phyloP scores from a whole-genome alignment of 2,888 invertebrate genomes.

The Phyto melanocephala region DNA sequence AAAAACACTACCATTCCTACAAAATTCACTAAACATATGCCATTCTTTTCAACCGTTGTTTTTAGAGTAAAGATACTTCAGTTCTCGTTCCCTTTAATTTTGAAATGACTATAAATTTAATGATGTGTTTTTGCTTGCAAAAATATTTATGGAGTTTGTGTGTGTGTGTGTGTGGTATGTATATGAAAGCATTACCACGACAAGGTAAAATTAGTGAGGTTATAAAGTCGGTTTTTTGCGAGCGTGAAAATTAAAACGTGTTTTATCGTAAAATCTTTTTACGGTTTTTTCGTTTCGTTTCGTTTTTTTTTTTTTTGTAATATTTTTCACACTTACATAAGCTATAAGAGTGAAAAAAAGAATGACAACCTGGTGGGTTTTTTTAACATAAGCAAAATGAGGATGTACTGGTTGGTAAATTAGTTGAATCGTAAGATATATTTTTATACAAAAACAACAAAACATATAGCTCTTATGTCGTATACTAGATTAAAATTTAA shows the following conservation, averaged over 20 bases:
- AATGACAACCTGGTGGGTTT: slow-evolving; percentile 6
- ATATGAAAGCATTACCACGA: slow-evolving; percentile 1
- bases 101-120: slow-evolving; percentile 22
- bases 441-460: background rate
- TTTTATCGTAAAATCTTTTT: slow-evolving; percentile 75
- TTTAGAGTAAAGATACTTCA: slow-evolving; percentile 1
- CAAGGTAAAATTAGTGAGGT: background rate
- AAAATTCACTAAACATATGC: slow-evolving; percentile 43
- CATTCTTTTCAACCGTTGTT: background rate
- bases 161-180: slow-evolving; percentile 11
- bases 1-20: slow-evolving; percentile 8
- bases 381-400: background rate
- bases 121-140: background rate
- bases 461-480: too few species aligned
- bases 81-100: background rate
- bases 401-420: background rate
- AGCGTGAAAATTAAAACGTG: slow-evolving; percentile 75
- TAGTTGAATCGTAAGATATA: background rate
- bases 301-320: slow-evolving; percentile 27
- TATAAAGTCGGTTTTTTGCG: slow-evolving; percentile 43
- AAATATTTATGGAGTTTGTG: too few species aligned
- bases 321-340: slow-evolving; percentile 53
- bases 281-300: slow-evolving; percentile 30
- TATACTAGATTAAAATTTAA: too few species aligned
- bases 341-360: background rate